These are phyloP conservation scores for Parnassius orleans DNA, from an alignment of 2,888 invertebrate genomes.

Conservation along the genomic window DNA sequence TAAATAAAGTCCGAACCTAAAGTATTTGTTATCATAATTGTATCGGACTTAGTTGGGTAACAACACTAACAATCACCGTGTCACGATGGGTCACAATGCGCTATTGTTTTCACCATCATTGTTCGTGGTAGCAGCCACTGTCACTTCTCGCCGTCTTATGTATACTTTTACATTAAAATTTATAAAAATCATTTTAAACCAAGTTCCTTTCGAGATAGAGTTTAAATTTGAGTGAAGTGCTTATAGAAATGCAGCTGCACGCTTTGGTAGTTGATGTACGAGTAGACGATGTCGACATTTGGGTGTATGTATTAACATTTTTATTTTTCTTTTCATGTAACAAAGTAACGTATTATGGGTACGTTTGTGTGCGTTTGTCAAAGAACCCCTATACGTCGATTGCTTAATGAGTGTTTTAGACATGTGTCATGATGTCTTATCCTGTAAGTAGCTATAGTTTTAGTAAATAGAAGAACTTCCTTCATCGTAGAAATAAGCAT, in stretches of 20 bases:
- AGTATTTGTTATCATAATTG: constrained; percentile 20
- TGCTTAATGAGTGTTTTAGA: constrained; percentile 1
- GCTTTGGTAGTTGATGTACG: constrained; percentile 6
- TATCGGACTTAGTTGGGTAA: constrained; percentile 24
- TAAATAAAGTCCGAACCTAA: neutral
- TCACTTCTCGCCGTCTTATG: constrained; percentile 8
- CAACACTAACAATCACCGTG: constrained; percentile 22
- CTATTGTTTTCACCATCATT: constrained; percentile 54
- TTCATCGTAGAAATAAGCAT: no score
- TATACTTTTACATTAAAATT: neutral
- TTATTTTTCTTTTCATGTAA: constrained; percentile 10
- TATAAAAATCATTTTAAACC: constrained; percentile 6
- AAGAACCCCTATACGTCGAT: constrained; percentile 10
- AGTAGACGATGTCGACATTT: constrained; percentile 16
- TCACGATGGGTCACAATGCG: constrained; percentile 52
- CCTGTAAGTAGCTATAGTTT: no score
- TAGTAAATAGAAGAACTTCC: no score
- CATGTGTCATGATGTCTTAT: neutral
- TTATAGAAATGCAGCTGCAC: constrained; percentile 17
- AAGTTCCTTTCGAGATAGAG: neutral
- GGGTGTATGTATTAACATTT: constrained; percentile 16
- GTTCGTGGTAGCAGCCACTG: constrained; percentile 36
- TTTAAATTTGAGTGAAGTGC: no score
- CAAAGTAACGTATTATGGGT: constrained; percentile 14
- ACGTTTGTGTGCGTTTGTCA: constrained; percentile 6